Evolutionary conservation across 1,140 invertebrate species (phyloP).

Genomic region (Nebria ingens): DNA sequence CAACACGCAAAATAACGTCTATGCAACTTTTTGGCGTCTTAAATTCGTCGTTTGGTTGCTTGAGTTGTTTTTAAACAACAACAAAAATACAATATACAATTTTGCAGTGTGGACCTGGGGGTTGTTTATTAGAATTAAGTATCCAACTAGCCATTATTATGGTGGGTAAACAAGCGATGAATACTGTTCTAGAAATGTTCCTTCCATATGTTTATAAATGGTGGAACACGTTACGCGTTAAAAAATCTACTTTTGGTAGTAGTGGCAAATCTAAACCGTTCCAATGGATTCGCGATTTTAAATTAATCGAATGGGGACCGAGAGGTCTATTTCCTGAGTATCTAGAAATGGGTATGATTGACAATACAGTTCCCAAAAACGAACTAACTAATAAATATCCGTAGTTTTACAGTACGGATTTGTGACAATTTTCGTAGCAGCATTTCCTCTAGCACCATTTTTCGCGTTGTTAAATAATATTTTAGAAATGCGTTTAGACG

Average conservation of each 20-base stretch:
- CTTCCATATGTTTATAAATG: conserved; percentile 64
- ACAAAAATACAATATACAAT: neutral
- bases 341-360: conserved; percentile 79
- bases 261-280: conserved; percentile 17
- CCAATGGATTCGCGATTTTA: conserved; percentile 87
- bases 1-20: neutral
- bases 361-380: no score
- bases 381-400: no score
- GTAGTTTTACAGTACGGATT: conserved; percentile 83
- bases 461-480: conserved; percentile 83
- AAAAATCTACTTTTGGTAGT: conserved; percentile 26
- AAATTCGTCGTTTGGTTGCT: no score
- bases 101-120: conserved; percentile 66
- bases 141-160: conserved; percentile 92
- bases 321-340: conserved; percentile 93
- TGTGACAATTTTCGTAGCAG: conserved; percentile 82
- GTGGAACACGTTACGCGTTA: conserved; percentile 55
- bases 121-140: conserved; percentile 83
- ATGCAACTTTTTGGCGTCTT: neutral
- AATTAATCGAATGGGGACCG: conserved; percentile 78
- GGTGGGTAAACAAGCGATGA: conserved; percentile 92
- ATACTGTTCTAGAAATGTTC: conserved; percentile 75
- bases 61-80: neutral
- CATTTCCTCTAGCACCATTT: conserved; percentile 80
- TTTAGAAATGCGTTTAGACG: conserved; percentile 81